Conservation (phyloP, 2,888 invertebrate genomes). For the Trissoscelio sp. region DNA sequence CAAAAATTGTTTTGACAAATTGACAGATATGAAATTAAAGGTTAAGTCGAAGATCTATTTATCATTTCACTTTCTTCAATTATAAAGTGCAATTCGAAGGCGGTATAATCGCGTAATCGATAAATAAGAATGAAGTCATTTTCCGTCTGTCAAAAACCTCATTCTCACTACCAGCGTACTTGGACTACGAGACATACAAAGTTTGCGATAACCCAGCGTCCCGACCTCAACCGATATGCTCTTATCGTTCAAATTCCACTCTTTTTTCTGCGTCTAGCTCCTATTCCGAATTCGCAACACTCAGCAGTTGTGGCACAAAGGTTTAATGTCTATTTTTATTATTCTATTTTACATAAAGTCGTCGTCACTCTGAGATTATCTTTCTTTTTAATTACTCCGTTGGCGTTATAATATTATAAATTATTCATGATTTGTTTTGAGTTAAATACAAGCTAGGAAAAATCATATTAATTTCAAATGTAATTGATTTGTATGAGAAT, state of each 20-base stretch:
- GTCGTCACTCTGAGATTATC: slow-evolving; percentile 40
- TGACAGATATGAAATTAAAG: slow-evolving; percentile 34
- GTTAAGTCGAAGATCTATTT: slow-evolving; percentile 26
- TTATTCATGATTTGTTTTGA: slow-evolving; percentile 39
- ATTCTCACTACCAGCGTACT: slow-evolving; percentile 60
- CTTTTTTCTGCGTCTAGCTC: slow-evolving; percentile 58
- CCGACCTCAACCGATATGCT: slow-evolving; percentile 70
- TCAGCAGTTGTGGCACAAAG: slow-evolving; percentile 39
- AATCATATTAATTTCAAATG: slow-evolving; percentile 34
- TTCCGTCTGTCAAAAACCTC: slow-evolving; percentile 68
- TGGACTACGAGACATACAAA: slow-evolving; percentile 68
- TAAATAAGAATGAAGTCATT: slow-evolving; percentile 61
- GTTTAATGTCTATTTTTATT: slow-evolving; percentile 42
- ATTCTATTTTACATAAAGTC: slow-evolving; percentile 40
- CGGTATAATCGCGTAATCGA: slow-evolving; percentile 42
- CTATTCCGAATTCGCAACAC: slow-evolving; percentile 60
- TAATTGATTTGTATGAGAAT: slow-evolving; percentile 39
- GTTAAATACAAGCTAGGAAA: slow-evolving; percentile 17
- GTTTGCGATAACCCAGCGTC: slow-evolving; percentile 69
- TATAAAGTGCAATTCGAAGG: slow-evolving; percentile 24
- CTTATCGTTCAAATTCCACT: slow-evolving; percentile 69
- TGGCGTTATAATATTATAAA: slow-evolving; percentile 27
- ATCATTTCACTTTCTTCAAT: slow-evolving; percentile 28
- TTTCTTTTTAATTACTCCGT: slow-evolving; percentile 41
- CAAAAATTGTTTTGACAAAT: slow-evolving; percentile 37